A percentile compares a stretch with the other conserved stretches of the same genome.
Conservation (phyloP, 37 sponge, comb jelly and placozoan genomes). For the Geodia barretti region DNA sequence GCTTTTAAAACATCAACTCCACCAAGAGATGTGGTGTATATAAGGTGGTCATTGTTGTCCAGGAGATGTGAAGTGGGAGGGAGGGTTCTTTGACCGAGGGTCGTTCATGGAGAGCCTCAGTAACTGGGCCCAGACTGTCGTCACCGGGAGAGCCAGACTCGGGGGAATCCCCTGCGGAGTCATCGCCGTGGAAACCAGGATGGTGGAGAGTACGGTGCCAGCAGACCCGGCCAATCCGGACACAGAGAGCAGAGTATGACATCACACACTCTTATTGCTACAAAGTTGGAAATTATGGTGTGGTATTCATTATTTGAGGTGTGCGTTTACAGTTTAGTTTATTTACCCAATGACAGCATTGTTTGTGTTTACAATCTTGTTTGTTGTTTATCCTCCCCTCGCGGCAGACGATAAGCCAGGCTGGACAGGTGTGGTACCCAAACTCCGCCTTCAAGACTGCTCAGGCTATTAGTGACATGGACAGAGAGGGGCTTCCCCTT, state of each 20-base stretch:
- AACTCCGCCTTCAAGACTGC: constrained; percentile 99
- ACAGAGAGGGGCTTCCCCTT: constrained; percentile 90
- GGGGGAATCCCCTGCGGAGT: constrained; percentile 98
- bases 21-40: too few species aligned
- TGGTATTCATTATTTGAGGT: too few species aligned
- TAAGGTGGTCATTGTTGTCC: too few species aligned
- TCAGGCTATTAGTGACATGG: constrained; percentile 92
- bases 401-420: constrained; percentile 80
- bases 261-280: too few species aligned
- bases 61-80: constrained; percentile 67
- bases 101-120: constrained; percentile 86
- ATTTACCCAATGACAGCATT: too few species aligned
- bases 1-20: too few species aligned
- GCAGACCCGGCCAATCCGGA: constrained; percentile 97
- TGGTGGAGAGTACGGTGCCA: constrained; percentile 81
- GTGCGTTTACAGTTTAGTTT: too few species aligned
- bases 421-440: constrained; percentile 99
- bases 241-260: constrained; percentile 85
- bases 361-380: constrained; percentile 1
- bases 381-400: too few species aligned
- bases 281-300: too few species aligned
- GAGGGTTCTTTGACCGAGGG: constrained; percentile 94
- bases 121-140: constrained; percentile 96
- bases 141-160: constrained; percentile 93
- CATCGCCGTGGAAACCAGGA: constrained; percentile 95